phyloP scores from a whole-genome alignment of 2,797 vertebrate genomes.

The Sphaeramia orbicularis region DNA sequence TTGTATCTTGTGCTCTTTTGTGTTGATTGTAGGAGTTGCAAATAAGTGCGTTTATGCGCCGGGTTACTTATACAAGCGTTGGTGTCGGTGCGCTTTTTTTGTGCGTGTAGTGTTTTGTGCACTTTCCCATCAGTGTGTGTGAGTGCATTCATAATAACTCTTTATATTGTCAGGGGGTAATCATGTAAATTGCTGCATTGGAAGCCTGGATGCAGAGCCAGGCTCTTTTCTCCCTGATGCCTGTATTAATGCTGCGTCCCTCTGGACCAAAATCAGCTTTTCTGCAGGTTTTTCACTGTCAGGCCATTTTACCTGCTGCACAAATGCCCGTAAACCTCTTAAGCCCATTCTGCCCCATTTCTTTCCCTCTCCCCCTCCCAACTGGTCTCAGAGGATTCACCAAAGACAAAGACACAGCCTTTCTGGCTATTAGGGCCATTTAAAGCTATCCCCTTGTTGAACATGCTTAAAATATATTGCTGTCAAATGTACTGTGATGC shows the following conservation, averaged over 20 bases:
- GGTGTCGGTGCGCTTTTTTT: not conserved
- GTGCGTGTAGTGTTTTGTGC: not conserved
- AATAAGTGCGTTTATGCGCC: not conserved
- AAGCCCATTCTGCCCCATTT: conserved; percentile 63
- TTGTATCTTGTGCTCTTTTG: not conserved
- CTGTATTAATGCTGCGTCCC: conserved; percentile 74
- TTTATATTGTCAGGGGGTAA: conserved; percentile 31
- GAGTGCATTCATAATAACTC: conserved; percentile 27
- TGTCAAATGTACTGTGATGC: conserved; percentile 24
- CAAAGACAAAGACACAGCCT: conserved; percentile 59
- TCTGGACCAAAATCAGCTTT: conserved; percentile 76
- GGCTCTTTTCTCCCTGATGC: conserved; percentile 69
- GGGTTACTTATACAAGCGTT: not conserved
- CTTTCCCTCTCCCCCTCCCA: conserved; percentile 35
- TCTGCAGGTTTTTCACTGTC: conserved; percentile 71
- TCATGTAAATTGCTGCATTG: conserved; percentile 60
- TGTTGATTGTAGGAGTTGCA: not conserved
- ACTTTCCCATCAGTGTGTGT: conserved; percentile 5
- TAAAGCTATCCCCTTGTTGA: conserved; percentile 44
- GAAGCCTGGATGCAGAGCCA: conserved; percentile 55
- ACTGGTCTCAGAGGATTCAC: conserved; percentile 51
- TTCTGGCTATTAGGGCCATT: conserved; percentile 62
- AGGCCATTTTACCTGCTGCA: conserved; percentile 78
- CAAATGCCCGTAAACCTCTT: conserved; percentile 80
- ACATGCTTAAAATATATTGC: conserved; percentile 15